Conservation (phyloP, 2,888 invertebrate genomes). For the Megastigmus dorsalis region DNA sequence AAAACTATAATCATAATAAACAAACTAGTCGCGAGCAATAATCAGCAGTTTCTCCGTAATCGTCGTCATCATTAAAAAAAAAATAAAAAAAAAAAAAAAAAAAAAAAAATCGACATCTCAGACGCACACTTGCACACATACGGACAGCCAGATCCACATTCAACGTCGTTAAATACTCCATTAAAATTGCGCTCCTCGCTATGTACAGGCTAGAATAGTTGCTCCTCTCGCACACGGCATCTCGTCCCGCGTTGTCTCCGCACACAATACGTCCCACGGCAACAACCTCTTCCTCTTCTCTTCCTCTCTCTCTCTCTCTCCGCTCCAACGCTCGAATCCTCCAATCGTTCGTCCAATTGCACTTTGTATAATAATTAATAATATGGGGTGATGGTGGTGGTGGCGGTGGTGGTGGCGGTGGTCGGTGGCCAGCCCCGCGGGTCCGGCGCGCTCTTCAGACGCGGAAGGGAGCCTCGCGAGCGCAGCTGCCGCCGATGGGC, state of each 20-base stretch:
- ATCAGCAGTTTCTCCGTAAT: slow-evolving; percentile 37
- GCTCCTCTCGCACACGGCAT: too few relatives aligned
- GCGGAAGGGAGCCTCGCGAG: too few relatives aligned
- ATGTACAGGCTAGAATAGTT: too few relatives aligned
- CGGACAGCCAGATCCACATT: not conserved
- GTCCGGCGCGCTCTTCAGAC: slow-evolving; percentile 52
- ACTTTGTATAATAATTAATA: too few relatives aligned
- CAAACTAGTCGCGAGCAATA: not conserved
- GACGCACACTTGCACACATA: not conserved
- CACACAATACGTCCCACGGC: slow-evolving; percentile 47
- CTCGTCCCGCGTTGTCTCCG: too few relatives aligned
- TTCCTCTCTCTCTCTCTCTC: too few relatives aligned
- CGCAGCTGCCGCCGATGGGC: slow-evolving; percentile 60
- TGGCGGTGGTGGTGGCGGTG: not conserved
- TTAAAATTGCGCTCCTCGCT: slow-evolving; percentile 46
- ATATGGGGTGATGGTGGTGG: too few relatives aligned
- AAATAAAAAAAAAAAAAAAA: too few relatives aligned
- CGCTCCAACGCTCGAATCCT: slow-evolving; percentile 38
- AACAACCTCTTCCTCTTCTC: too few relatives aligned
- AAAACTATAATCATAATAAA: not conserved
- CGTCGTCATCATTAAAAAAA: too few relatives aligned
- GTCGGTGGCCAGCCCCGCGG: slow-evolving; percentile 14
- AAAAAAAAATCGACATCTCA: too few relatives aligned
- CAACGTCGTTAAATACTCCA: slow-evolving; percentile 22
- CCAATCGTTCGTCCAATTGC: slow-evolving; percentile 62